phyloP scores from a whole-genome alignment of 1,140 invertebrate species.

The Episyrphus balteatus region DNA sequence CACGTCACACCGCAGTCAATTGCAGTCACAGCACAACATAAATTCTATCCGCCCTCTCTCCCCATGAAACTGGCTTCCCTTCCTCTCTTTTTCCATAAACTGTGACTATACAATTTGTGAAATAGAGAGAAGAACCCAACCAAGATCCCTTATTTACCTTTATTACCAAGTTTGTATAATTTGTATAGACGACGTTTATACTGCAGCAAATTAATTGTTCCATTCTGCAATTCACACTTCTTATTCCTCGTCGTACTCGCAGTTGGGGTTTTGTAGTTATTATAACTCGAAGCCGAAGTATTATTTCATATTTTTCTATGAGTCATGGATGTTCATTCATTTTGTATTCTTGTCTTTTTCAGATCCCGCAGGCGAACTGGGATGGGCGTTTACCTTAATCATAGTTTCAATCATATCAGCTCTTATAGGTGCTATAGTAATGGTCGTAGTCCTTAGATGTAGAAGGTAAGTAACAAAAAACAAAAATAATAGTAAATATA shows the following conservation, averaged over 20 bases:
- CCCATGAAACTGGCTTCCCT: too few species aligned
- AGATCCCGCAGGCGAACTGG: slow-evolving; percentile 40
- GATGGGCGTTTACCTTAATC: slow-evolving; percentile 42
- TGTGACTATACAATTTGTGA: too few species aligned
- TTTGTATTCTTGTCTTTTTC: slow-evolving; percentile 16
- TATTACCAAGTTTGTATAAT: too few species aligned
- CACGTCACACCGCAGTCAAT: too few species aligned
- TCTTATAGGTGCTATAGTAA: slow-evolving; percentile 42
- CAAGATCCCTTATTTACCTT: too few species aligned
- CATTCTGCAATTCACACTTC: too few species aligned
- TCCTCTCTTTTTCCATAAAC: too few species aligned
- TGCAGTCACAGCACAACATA: too few species aligned
- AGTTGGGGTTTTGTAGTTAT: slow-evolving; percentile 26
- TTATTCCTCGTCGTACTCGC: slow-evolving; percentile 6
- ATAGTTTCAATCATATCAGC: slow-evolving; percentile 44
- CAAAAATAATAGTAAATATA: neutral
- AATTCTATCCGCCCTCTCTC: too few species aligned
- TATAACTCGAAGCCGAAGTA: neutral
- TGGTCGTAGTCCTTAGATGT: slow-evolving; percentile 44
- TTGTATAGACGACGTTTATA: slow-evolving; percentile 22
- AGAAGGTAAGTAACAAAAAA: slow-evolving; percentile 35
- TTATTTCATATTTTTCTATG: neutral
- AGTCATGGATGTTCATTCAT: too few species aligned
- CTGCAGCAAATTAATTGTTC: too few species aligned
- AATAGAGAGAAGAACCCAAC: too few species aligned